Percentiles rank a stretch among this genome's conserved stretches.
phyloP scores from a whole-genome alignment of 1,140 invertebrate species.

The Apis cerana region DNA sequence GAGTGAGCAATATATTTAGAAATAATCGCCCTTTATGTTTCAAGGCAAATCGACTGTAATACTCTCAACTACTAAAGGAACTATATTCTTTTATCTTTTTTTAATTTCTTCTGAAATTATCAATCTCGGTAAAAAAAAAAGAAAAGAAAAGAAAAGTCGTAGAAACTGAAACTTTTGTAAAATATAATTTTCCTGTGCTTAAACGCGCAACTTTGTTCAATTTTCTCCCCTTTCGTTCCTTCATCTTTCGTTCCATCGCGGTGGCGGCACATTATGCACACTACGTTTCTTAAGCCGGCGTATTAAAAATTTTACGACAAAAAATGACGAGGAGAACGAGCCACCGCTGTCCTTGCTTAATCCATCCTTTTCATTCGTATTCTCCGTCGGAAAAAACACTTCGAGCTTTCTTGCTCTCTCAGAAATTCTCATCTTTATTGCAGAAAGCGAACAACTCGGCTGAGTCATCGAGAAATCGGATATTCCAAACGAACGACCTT shows the following conservation, averaged over 20 bases:
- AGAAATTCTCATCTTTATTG: neutral
- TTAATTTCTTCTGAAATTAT: no score
- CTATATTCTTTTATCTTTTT: no score
- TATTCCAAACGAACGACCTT: neutral
- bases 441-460: neutral
- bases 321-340: neutral
- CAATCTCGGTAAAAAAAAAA: no score
- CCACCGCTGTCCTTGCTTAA: neutral
- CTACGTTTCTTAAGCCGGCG: neutral
- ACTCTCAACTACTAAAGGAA: no score
- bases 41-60: neutral
- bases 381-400: neutral
- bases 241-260: neutral
- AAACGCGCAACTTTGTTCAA: neutral
- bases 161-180: no score
- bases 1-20: no score
- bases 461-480: neutral
- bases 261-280: neutral
- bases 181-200: neutral
- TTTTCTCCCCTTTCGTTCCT: neutral
- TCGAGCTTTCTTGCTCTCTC: neutral
- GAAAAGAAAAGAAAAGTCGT: no score
- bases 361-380: neutral
- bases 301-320: slow-evolving; percentile 35
- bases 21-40: no score